Evolutionary conservation across 2,797 vertebrate genomes (phyloP).

Genomic region (Acanthurus tractus): DNA sequence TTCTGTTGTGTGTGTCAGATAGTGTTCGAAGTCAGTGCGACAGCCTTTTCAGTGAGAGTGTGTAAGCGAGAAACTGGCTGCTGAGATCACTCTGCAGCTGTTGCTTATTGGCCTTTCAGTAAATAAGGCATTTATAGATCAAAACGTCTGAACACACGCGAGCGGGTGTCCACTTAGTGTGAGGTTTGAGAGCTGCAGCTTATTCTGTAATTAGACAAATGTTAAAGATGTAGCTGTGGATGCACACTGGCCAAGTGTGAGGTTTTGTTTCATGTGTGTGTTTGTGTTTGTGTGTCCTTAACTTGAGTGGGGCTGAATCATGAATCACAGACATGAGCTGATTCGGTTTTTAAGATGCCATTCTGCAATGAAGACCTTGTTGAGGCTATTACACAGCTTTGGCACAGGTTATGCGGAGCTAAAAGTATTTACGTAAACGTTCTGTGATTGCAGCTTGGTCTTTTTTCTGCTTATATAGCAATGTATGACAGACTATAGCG

Average conservation of each 20-base stretch:
- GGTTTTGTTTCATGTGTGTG: background rate
- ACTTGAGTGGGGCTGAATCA: background rate
- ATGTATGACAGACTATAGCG: background rate
- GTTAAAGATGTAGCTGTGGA: slow-evolving; percentile 30
- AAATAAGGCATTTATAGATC: slow-evolving; percentile 67
- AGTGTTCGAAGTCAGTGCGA: slow-evolving; percentile 69
- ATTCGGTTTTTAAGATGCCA: slow-evolving; percentile 10
- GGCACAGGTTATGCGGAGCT: slow-evolving; percentile 10
- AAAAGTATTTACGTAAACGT: slow-evolving; percentile 7
- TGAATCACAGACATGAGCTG: background rate
- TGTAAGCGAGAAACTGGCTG: slow-evolving; percentile 55
- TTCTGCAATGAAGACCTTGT: slow-evolving; percentile 1
- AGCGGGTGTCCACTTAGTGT: slow-evolving; percentile 34
- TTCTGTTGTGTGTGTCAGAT: slow-evolving; percentile 64
- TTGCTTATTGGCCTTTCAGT: slow-evolving; percentile 72
- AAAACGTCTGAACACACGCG: slow-evolving; percentile 44
- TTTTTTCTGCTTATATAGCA: background rate
- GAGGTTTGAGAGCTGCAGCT: slow-evolving; percentile 25
- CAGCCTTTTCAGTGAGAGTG: slow-evolving; percentile 55
- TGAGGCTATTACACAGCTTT: slow-evolving; percentile 14
- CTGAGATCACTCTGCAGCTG: slow-evolving; percentile 81
- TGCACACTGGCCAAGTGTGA: slow-evolving; percentile 5
- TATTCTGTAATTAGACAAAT: slow-evolving; percentile 43
- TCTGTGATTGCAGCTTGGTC: slow-evolving; percentile 15
- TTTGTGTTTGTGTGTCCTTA: background rate